Base-by-base conservation (phyloP, 2,888 invertebrate species). In the Cosmopolites sordidus region DNA sequence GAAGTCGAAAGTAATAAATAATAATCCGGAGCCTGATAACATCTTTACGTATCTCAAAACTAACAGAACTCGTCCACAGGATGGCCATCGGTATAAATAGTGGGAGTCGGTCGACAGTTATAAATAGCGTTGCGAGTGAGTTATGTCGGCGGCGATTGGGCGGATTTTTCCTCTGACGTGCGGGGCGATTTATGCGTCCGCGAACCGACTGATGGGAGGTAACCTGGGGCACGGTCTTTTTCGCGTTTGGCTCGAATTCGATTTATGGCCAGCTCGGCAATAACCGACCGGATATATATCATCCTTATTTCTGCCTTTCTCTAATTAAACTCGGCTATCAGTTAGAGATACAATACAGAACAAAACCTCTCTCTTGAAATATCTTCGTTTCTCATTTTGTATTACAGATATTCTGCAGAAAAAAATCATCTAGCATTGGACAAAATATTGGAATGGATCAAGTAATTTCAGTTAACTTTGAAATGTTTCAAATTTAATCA, bases 91-190 rank as follows among this genome's bases (percentile, higher is more conserved):
- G 48, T 47, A 56, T 56, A 56, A 66, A 65, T 65, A 63, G 65
- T 64, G 62, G 63, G 66, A 68, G 66, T 67, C 64, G 60, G 59
- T 62, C 62, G 62, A 69, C 69, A 73, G 71, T 72, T 73, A 73
- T 74, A 74, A 74, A 74, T 74, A 73, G 71, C 71, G 71, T 70
- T 71, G 71, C 69, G 69, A 71, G 72, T 74, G 73, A 74, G 72
- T 74, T 73, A 74, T 74, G 73, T 71, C 66, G 62, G 72, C 65
- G 66, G 72, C 72, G 72, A 74, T 74, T 73, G 74, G 74, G 74
- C 74, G 74, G 73, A 72, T 69, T 73, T 68, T 68, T 68, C 62
- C 63, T 67, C 70, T 72, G 73, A 73, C 73, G 70, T 69, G 43
- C 68, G 64, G 59, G 63, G 63, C 69, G 73, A 74, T 74, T 74